A percentile compares a stretch with the other conserved stretches of the same genome.
phyloP scores from a whole-genome alignment of 2,888 invertebrate genomes.

The Caenorhabditis virilis region DNA sequence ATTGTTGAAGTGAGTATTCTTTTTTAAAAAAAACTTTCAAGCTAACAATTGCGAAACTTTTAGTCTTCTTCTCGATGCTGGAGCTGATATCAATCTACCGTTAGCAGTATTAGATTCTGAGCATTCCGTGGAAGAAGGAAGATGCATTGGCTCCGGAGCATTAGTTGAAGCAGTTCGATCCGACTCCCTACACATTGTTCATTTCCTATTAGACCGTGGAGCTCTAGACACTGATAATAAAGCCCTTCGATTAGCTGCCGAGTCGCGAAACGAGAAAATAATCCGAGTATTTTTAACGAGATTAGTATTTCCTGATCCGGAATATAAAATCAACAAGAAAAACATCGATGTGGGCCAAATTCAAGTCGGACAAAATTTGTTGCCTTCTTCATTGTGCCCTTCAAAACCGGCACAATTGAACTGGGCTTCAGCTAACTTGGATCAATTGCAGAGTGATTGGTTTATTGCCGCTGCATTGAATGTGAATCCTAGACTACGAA shows the following conservation, averaged over 20 bases:
- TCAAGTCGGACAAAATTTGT: conserved; percentile 52
- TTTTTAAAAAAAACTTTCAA: neutral
- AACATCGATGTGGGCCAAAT: conserved; percentile 77
- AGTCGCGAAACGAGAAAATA: conserved; percentile 48
- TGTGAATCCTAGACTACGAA: conserved; percentile 81
- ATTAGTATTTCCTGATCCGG: conserved; percentile 78
- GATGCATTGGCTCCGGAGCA: conserved; percentile 69
- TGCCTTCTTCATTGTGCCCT: conserved; percentile 74
- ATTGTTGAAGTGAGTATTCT: conserved; percentile 35
- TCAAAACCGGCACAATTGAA: conserved; percentile 82
- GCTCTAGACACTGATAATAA: conserved; percentile 85
- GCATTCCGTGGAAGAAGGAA: conserved; percentile 55
- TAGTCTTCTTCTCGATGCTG: conserved; percentile 75
- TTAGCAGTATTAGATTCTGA: conserved; percentile 72
- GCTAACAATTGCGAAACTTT: conserved; percentile 4
- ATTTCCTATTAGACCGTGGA: conserved; percentile 80
- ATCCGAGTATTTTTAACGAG: conserved; percentile 55
- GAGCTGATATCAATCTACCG: conserved; percentile 81
- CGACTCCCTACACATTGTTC: conserved; percentile 77
- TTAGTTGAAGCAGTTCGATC: conserved; percentile 78
- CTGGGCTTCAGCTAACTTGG: conserved; percentile 81
- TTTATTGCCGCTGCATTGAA: conserved; percentile 79
- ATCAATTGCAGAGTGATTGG: conserved; percentile 80
- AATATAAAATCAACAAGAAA: conserved; percentile 88
- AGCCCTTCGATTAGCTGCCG: conserved; percentile 74